Base-by-base conservation (phyloP, 1,140 invertebrate genomes). In the Platorchestia sp. region DNA sequence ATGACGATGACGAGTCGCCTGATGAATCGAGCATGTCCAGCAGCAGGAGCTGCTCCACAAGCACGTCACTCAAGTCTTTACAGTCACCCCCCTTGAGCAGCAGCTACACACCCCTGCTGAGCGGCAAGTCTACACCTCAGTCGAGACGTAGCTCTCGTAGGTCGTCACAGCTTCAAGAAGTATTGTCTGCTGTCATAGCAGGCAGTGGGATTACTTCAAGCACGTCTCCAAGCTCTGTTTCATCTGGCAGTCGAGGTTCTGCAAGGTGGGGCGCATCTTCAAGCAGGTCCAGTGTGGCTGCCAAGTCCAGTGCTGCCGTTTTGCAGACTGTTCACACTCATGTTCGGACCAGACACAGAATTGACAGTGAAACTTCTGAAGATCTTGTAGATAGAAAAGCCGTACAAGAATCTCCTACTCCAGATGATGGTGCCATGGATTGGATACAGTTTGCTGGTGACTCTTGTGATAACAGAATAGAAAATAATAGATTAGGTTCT, bases 21-120 rank as follows among this genome's bases (percentile, higher is more conserved):
- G 75, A 96, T 89, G 87, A 95, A 95, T 19, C 95, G 95, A 95
- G 43, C 95, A 95, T 93, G 93, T 91, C 45, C 87, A 95, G 59
- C 95, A 91, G 40, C 95, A 95, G 59, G n/a, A 45, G 95, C 93
- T 47, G 45, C 51, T 51, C 59, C 27, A 95, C 95, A n/a, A 95
- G 96, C 53, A 96, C 91, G 41, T 42, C 95, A 36, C 47, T 41
- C 45, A 91, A 95, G 45, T 95, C 53, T 27, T 40, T 95, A 41
- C 95, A 95, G 42, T 93, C 95, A 44, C 91, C 44, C 3, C 86
- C 75, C 14, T 42, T 95, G 22, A 93, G 87, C 51, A 41, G 51
- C 53, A 95, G 75, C 43, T 95, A 95, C 95, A 95, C 95, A 75
- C 95, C 95, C 44, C 51, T 45, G 53, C 90, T 95, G 42, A 90